Percentiles rank a stretch among this genome's conserved stretches.
Evolutionary conservation across 2,797 vertebrate species (phyloP).

Genomic region (Telmatherina bonti): DNA sequence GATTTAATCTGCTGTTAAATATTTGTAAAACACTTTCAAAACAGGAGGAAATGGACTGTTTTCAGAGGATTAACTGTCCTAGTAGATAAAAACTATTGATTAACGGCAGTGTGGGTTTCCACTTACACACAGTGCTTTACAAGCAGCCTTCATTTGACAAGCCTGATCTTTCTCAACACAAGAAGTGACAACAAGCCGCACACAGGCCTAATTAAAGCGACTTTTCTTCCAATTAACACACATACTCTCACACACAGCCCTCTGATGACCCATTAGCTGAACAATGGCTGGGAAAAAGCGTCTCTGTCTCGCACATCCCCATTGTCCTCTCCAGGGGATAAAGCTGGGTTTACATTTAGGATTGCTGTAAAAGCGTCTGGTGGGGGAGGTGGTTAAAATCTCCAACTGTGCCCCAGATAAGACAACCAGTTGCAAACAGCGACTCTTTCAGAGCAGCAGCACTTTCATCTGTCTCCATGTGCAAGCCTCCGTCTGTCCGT

Average conservation of each 20-base stretch:
- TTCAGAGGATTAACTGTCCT: neutral
- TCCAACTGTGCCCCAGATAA: slow-evolving; percentile 51
- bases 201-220: slow-evolving; percentile 73
- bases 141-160: slow-evolving; percentile 65
- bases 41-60: neutral
- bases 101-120: slow-evolving; percentile 19
- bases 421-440: slow-evolving; percentile 51
- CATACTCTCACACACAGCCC: slow-evolving; percentile 49
- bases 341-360: slow-evolving; percentile 64
- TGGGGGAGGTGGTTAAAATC: slow-evolving; percentile 30
- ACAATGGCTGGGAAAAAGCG: slow-evolving; percentile 70
- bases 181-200: slow-evolving; percentile 71
- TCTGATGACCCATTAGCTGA: slow-evolving; percentile 75
- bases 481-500: neutral
- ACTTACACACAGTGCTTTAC: slow-evolving; percentile 41
- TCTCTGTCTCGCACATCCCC: slow-evolving; percentile 52
- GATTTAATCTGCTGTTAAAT: too few relatives aligned
- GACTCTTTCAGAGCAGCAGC: slow-evolving; percentile 7
- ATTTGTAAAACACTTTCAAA: neutral
- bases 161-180: slow-evolving; percentile 68
- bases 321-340: slow-evolving; percentile 46
- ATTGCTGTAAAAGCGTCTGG: slow-evolving; percentile 54
- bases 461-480: slow-evolving; percentile 55
- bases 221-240: slow-evolving; percentile 73
- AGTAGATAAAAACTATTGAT: slow-evolving; percentile 32